Evolutionary conservation across 2,113 vertebrate genomes (phyloP), one percentile per base, ranked within the genome.

Genomic region (Rutilus rutilus): DNA sequence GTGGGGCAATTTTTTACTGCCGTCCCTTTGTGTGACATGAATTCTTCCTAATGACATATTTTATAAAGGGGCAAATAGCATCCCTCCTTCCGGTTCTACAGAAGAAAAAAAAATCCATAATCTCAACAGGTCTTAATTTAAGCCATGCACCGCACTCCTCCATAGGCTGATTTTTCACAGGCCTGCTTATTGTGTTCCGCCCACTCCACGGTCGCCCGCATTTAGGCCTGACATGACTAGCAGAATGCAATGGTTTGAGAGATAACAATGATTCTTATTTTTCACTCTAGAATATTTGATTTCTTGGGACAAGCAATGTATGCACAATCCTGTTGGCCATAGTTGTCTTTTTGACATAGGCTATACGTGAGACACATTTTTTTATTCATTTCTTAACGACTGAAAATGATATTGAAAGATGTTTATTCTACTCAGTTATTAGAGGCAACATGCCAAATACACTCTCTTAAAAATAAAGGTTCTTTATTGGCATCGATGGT

Each of bases 1-100:
- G 96, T 97, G 97, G 97, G 97, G 96, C 96, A 97, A 97, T 98
- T 98, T 94, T 98, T 97, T 96, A 97, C 97, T 97, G 97, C 94
- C 92, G 97, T 97, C 93, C 96, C 97, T 98, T 99, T 99, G 98
- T 99, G 96, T 89, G 88, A 93, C 95, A 96, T 99, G 98, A 99
- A 99, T 99, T 96, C 97, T 97, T 96, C 96, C 95, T 99, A 99
- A 99, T 99, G 97, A 97, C 97, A 98, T 98, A 98, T 99, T 99
- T 99, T 97, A 99, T 98, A 98, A 97, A 96, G 96, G 97, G 96
- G 96, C 96, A 97, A 98, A 99, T 99, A 98, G 96, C 93, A 93
- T 90, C 92, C 93, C 93, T 81, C 92, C 93, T 87, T 89, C 87
- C 45, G 87, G 92, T 93, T 94, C 95, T 95, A 92, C 96, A 96